These are phyloP conservation scores for Coelopa frigida DNA, from an alignment of 1,140 invertebrate genomes.

Conservation along the genomic window DNA sequence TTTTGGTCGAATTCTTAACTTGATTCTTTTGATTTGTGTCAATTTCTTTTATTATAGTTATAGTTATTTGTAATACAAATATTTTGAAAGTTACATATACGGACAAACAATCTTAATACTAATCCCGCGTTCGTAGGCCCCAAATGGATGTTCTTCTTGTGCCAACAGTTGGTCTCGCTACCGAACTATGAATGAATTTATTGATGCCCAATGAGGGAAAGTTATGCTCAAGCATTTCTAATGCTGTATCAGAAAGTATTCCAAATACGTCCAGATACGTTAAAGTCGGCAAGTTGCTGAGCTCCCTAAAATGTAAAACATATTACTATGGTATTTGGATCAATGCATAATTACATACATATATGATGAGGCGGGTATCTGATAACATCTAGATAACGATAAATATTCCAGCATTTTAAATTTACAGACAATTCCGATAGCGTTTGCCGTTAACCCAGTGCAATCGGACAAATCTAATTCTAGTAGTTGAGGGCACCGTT, in stretches of 20 bases:
- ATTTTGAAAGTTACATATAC: neutral
- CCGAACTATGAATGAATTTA: slow-evolving; percentile 58
- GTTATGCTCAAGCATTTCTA: slow-evolving; percentile 49
- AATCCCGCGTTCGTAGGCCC: slow-evolving; percentile 77
- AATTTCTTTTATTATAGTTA: neutral
- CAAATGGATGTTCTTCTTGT: slow-evolving; percentile 79
- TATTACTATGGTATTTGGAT: neutral
- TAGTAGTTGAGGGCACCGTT: slow-evolving; percentile 61
- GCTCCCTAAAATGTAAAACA: slow-evolving; percentile 44
- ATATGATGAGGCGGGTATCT: slow-evolving; percentile 56
- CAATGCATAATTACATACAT: slow-evolving; percentile 47
- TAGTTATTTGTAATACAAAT: neutral
- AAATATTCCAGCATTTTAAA: slow-evolving; percentile 71
- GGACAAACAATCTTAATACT: slow-evolving; percentile 6
- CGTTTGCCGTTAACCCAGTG: slow-evolving; percentile 56
- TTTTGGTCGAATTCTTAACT: neutral
- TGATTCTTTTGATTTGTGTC: neutral
- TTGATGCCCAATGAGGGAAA: slow-evolving; percentile 50
- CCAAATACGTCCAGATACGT: slow-evolving; percentile 71
- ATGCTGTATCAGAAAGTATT: slow-evolving; percentile 54
- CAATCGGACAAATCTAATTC: slow-evolving; percentile 85
- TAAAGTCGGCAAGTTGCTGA: slow-evolving; percentile 52
- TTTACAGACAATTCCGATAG: slow-evolving; percentile 53
- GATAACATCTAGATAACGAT: slow-evolving; percentile 76
- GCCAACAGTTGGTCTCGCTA: slow-evolving; percentile 82